These are phyloP conservation scores for Brenthis ino DNA, from an alignment of 2,888 invertebrate species.

Conservation along the genomic window DNA sequence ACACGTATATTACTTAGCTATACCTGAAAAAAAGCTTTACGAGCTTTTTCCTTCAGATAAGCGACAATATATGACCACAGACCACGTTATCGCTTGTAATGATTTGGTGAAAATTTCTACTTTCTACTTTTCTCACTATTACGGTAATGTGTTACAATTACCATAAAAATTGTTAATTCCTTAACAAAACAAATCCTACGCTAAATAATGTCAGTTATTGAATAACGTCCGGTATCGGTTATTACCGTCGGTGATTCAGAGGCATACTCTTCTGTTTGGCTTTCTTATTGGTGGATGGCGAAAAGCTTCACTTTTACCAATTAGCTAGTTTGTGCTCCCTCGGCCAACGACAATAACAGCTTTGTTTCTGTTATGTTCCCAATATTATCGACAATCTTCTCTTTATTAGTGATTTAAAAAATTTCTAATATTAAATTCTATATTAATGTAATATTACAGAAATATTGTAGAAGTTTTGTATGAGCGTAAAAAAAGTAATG, in stretches of 20 bases:
- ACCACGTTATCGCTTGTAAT: conserved; percentile 4
- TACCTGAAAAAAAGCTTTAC: conserved; percentile 16
- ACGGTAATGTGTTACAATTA: conserved; percentile 31
- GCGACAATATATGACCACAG: neutral
- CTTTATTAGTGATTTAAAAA: conserved; percentile 12
- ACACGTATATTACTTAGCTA: conserved; percentile 11
- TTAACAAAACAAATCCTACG: conserved; percentile 41
- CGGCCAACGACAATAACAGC: conserved; percentile 55
- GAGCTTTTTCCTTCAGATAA: conserved; percentile 6
- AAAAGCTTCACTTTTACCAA: conserved; percentile 79
- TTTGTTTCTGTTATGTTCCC: conserved; percentile 71
- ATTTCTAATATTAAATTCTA: neutral
- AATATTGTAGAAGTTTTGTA: too few relatives aligned
- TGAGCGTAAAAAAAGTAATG: neutral
- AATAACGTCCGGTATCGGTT: conserved; percentile 45
- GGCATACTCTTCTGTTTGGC: conserved; percentile 63
- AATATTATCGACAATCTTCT: conserved; percentile 62
- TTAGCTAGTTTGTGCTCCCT: conserved; percentile 64
- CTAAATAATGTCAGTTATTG: conserved; percentile 44
- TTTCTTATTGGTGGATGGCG: conserved; percentile 64
- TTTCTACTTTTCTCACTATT: conserved; percentile 49
- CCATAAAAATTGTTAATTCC: conserved; percentile 43
- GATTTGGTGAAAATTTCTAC: conserved; percentile 33
- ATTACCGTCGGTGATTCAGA: conserved; percentile 56
- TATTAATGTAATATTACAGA: too few relatives aligned